These are phyloP conservation scores for Notarius lentiginosus DNA, from an alignment of 2,113 vertebrate genomes.

Conservation along the genomic window DNA sequence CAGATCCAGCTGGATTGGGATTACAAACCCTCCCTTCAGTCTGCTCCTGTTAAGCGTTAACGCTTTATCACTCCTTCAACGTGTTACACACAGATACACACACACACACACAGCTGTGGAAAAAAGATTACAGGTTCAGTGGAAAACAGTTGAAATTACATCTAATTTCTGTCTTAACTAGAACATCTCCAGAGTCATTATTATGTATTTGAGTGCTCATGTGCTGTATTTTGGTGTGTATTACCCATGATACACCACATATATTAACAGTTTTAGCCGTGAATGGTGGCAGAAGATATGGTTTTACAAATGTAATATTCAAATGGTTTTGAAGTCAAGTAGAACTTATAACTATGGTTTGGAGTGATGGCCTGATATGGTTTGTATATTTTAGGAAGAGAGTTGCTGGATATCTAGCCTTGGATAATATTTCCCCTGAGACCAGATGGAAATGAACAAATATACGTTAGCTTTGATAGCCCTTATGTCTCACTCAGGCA, in stretches of 20 bases:
- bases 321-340: neutral
- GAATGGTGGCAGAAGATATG: neutral
- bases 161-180: neutral
- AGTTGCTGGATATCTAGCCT: neutral
- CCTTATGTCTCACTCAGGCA: neutral
- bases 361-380: neutral
- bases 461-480: neutral
- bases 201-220: neutral
- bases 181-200: neutral
- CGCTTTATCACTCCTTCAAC: constrained; percentile 19
- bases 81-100: constrained; percentile 1
- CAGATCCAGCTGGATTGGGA: constrained; percentile 54
- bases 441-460: neutral
- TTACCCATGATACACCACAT: neutral
- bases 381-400: neutral
- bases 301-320: neutral
- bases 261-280: neutral
- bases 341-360: neutral
- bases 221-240: constrained; percentile 55
- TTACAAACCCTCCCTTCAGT: constrained; percentile 4
- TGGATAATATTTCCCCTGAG: neutral
- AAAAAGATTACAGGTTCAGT: neutral
- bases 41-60: constrained; percentile 14
- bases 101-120: neutral
- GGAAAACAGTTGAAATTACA: neutral